Conservation (phyloP, 1,140 invertebrate species). For the Coelopa frigida region DNA sequence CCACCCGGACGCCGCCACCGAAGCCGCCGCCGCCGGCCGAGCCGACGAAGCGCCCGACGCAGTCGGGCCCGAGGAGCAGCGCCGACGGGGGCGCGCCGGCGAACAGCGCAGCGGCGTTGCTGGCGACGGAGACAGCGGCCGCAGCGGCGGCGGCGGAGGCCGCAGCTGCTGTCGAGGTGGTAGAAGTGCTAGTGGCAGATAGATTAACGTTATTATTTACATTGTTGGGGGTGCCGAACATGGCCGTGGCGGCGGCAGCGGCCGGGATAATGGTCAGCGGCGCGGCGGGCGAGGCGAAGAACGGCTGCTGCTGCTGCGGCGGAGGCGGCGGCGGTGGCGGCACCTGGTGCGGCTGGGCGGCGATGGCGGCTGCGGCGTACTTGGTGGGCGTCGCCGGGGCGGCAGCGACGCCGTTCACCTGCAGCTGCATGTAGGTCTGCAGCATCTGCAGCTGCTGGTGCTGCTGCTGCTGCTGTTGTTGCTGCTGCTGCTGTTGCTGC, state of each 20-base stretch:
- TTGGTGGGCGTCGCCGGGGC: slow-evolving; percentile 27
- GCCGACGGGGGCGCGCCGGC: slow-evolving; percentile 14
- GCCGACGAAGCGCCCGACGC: slow-evolving; percentile 9
- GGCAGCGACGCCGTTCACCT: slow-evolving; percentile 30
- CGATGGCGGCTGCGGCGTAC: slow-evolving; percentile 16
- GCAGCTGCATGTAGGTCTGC: slow-evolving; percentile 41
- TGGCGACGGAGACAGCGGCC: slow-evolving; percentile 9
- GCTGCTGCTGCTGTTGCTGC: slow-evolving; percentile 34
- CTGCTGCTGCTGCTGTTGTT: slow-evolving; percentile 20
- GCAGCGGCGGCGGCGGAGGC: slow-evolving; percentile 17
- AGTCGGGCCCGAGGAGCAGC: slow-evolving; percentile 6
- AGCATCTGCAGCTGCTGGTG: slow-evolving; percentile 31
- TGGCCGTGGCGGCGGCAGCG: slow-evolving; percentile 28
- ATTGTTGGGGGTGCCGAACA: slow-evolving; percentile 40
- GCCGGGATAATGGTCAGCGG: slow-evolving; percentile 35
- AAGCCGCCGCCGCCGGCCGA: slow-evolving; percentile 8
- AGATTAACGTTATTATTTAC: slow-evolving; percentile 32
- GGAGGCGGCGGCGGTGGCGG: slow-evolving; percentile 2
- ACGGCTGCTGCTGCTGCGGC: slow-evolving; percentile 9
- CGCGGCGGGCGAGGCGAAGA: slow-evolving; percentile 19
- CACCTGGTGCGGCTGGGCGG: slow-evolving; percentile 8
- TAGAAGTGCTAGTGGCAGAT: slow-evolving; percentile 43
- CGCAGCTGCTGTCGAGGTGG: slow-evolving; percentile 23
- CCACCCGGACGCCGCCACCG: slow-evolving; percentile 7
- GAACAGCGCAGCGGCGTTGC: slow-evolving; percentile 16